phyloP scores from a whole-genome alignment of 1,140 invertebrate species.

The Xylocopa sonorina region DNA sequence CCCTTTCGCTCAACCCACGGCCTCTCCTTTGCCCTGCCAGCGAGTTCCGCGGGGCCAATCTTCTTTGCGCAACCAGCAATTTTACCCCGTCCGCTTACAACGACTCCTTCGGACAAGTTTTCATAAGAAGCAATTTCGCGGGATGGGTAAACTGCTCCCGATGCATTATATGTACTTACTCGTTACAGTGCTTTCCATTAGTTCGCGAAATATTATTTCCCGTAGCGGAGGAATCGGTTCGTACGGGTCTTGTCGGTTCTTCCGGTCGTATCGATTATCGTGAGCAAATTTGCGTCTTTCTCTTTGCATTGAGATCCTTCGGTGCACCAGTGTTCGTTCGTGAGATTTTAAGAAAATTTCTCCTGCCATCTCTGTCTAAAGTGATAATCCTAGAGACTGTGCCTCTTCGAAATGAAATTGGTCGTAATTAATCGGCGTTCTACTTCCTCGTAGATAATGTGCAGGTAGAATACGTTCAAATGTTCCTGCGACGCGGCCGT shows the following conservation, averaged over 20 bases:
- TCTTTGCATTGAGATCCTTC: neutral
- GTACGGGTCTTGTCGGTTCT: neutral
- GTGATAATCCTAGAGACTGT: no score
- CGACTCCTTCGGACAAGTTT: conserved; percentile 68
- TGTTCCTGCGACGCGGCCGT: no score
- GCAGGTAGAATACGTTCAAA: no score
- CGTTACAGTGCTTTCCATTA: conserved; percentile 44
- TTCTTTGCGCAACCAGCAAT: conserved; percentile 74
- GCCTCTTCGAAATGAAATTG: no score
- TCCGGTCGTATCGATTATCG: neutral
- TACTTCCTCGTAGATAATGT: no score
- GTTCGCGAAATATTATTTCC: conserved; percentile 30
- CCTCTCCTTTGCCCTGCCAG: conserved; percentile 11
- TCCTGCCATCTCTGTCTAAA: no score
- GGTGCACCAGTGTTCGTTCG: no score
- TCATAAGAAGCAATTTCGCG: conserved; percentile 77
- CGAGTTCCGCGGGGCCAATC: conserved; percentile 62
- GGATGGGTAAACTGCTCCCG: conserved; percentile 63
- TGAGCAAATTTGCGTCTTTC: no score
- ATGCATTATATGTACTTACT: conserved; percentile 52
- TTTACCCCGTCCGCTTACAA: conserved; percentile 49
- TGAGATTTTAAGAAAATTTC: no score
- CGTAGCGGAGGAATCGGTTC: conserved; percentile 20
- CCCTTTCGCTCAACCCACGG: neutral
- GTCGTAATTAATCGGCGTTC: no score